Evolutionary conservation across 2,113 vertebrate genomes (phyloP).

Genomic region (Hippocampus mohnikei): DNA sequence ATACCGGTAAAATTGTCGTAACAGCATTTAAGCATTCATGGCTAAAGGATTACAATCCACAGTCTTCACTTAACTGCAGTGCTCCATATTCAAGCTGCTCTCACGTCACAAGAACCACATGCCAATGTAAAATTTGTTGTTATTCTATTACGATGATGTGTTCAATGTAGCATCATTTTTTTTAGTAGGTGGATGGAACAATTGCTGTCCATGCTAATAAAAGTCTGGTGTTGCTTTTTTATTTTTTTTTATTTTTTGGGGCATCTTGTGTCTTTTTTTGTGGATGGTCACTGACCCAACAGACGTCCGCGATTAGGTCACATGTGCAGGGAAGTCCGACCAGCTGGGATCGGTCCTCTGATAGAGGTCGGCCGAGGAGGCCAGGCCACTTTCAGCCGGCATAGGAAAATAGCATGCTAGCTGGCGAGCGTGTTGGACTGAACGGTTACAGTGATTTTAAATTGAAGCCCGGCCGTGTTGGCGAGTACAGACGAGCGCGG

Average conservation of each 20-base stretch:
- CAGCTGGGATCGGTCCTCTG: constrained; percentile 61
- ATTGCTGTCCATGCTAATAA: too few relatives aligned
- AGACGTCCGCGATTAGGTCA: constrained; percentile 45
- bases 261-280: not conserved
- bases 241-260: not conserved
- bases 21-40: too few relatives aligned
- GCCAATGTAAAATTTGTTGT: too few relatives aligned
- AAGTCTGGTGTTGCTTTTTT: too few relatives aligned
- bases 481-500: constrained; percentile 43
- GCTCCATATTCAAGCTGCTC: too few relatives aligned
- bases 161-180: too few relatives aligned
- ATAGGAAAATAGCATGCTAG: constrained; percentile 20
- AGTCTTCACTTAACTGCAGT: not conserved
- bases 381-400: constrained; percentile 44
- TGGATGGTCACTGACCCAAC: constrained; percentile 24
- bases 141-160: too few relatives aligned
- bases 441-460: constrained; percentile 46
- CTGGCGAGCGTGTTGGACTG: constrained; percentile 29
- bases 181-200: too few relatives aligned
- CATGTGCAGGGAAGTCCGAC: constrained; percentile 46
- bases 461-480: constrained; percentile 57
- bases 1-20: too few relatives aligned
- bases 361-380: constrained; percentile 44
- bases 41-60: not conserved
- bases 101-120: too few relatives aligned